These are phyloP conservation scores for Drosophila fuyamai DNA, from an alignment of 1,140 invertebrate genomes.

Conservation along the genomic window DNA sequence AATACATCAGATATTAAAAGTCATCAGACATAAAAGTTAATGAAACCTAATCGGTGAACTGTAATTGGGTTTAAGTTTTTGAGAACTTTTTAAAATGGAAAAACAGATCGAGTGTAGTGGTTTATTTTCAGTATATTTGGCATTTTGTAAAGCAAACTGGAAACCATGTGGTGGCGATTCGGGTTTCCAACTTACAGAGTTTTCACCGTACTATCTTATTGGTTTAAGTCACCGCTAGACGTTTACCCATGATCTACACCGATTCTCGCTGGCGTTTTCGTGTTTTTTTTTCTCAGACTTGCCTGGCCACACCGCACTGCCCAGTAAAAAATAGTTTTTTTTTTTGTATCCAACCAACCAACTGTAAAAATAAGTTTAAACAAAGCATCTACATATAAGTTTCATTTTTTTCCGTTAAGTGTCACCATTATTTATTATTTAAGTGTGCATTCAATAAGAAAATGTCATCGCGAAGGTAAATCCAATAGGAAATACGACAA, in stretches of 20 bases:
- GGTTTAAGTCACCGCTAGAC: background rate
- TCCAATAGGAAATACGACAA: constrained; percentile 76
- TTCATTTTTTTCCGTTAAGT: constrained; percentile 78
- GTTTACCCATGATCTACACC: background rate
- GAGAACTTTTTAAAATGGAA: too few relatives aligned
- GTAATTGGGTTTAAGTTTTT: too few relatives aligned
- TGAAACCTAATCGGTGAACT: too few relatives aligned
- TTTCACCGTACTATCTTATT: too few relatives aligned
- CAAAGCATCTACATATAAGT: constrained; percentile 75
- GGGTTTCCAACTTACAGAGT: too few relatives aligned
- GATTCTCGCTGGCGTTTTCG: background rate
- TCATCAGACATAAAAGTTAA: too few relatives aligned
- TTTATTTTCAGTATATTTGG: too few relatives aligned
- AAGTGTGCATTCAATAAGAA: constrained; percentile 80
- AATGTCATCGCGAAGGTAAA: constrained; percentile 82
- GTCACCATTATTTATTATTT: constrained; percentile 78
- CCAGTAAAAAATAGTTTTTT: constrained; percentile 58
- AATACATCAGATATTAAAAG: too few relatives aligned
- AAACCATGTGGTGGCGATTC: too few relatives aligned
- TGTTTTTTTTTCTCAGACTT: background rate
- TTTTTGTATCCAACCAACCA: constrained; percentile 70
- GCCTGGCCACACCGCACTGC: background rate
- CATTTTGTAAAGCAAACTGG: too few relatives aligned
- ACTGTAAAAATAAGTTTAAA: constrained; percentile 75
- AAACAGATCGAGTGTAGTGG: too few relatives aligned